These are phyloP conservation scores for Calephelis perditalis DNA, from an alignment of 2,888 invertebrate genomes.

Conservation along the genomic window DNA sequence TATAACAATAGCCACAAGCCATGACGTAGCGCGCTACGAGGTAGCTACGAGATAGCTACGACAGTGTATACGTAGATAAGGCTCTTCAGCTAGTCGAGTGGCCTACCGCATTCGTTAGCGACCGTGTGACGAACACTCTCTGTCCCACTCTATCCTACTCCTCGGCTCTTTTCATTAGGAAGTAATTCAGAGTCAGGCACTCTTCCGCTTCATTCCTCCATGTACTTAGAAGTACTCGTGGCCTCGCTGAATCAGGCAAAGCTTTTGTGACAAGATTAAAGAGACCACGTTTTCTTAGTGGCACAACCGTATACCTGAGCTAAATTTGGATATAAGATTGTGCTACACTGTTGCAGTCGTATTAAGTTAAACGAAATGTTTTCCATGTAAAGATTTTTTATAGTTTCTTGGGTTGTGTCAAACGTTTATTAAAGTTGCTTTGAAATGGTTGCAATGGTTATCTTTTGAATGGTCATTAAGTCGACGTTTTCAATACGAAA, in stretches of 20 bases:
- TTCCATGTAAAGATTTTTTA: slow-evolving; percentile 8
- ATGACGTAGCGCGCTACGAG: slow-evolving; percentile 28
- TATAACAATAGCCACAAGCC: slow-evolving; percentile 36
- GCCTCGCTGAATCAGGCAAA: slow-evolving; percentile 70
- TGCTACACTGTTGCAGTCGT: slow-evolving; percentile 29
- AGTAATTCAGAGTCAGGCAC: slow-evolving; percentile 75
- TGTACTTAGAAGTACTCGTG: slow-evolving; percentile 61
- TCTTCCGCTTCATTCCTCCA: slow-evolving; percentile 75
- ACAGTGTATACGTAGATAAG: slow-evolving; percentile 33
- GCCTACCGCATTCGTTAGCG: slow-evolving; percentile 71
- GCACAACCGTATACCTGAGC: slow-evolving; percentile 46
- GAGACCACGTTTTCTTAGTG: slow-evolving; percentile 65
- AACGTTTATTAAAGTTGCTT: too few relatives aligned
- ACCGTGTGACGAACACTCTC: slow-evolving; percentile 60
- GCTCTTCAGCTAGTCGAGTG: slow-evolving; percentile 57
- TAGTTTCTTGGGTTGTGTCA: not conserved
- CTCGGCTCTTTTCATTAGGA: slow-evolving; percentile 76
- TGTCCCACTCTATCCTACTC: slow-evolving; percentile 59
- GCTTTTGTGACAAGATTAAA: slow-evolving; percentile 77
- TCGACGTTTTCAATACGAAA: too few relatives aligned
- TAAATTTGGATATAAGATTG: slow-evolving; percentile 65
- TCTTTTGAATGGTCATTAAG: too few relatives aligned
- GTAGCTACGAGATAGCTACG: slow-evolving; percentile 10
- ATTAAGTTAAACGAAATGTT: slow-evolving; percentile 15
- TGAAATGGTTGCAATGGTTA: too few relatives aligned